A percentile compares a stretch with the other conserved stretches of the same genome.
Conservation (phyloP, 2,113 vertebrate species). For the Anseranas semipalmata region DNA sequence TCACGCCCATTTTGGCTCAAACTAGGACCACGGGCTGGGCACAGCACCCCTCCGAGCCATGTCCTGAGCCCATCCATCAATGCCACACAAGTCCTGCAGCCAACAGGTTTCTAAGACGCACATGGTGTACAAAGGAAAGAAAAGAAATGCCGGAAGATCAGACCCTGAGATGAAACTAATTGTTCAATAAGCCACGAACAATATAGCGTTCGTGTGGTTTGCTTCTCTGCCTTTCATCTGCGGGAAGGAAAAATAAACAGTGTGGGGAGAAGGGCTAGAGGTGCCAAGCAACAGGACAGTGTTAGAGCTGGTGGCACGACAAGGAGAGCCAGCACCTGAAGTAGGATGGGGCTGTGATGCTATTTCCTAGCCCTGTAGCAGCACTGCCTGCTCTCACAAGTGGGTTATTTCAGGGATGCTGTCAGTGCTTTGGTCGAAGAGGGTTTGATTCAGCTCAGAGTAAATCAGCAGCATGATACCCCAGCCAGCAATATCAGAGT, state of each 20-base stretch:
- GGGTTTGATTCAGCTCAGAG: neutral
- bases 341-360: neutral
- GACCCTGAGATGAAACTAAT: slow-evolving; percentile 50
- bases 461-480: neutral
- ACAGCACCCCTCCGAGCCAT: neutral
- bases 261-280: neutral
- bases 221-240: slow-evolving; percentile 30
- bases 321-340: accelerated
- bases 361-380: neutral
- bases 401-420: neutral
- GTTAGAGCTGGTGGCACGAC: neutral
- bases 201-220: neutral
- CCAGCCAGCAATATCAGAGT: neutral
- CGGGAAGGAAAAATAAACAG: slow-evolving; percentile 4
- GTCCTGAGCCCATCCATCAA: neutral
- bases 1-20: neutral
- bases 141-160: slow-evolving; percentile 17
- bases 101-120: neutral
- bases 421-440: neutral
- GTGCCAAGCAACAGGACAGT: neutral
- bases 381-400: neutral
- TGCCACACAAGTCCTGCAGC: neutral
- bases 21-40: neutral
- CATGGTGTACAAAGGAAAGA: neutral
- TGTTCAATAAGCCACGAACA: slow-evolving; percentile 57